Evolutionary conservation across 2,113 vertebrate species (phyloP), one percentile per base, ranked within the genome.

Genomic region (Pelmatolapia mariae): DNA sequence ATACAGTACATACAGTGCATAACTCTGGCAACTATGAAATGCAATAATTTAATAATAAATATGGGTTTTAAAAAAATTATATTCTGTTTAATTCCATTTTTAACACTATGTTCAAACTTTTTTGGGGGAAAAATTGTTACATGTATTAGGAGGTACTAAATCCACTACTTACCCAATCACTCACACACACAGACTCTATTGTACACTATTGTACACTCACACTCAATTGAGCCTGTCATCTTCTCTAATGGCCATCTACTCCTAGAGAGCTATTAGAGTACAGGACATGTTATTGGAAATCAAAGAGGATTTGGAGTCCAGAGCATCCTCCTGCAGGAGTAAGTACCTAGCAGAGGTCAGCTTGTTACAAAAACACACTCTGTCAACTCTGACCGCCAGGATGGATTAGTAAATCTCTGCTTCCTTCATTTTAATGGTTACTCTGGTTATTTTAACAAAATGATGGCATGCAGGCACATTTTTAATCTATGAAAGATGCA

Each of bases 221-320:
- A 94, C 91, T 89, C 94, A 94, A 93, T 92, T 92, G 87, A 93
- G 91, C 91, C 92, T 95, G 95, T 95, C 93, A 94, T 93, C 93
- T 93, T 90, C 91, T 92, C 93, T 95, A 93, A 94, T 94, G 92
- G 92, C 84, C 73, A 63, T 88, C 66, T 87, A 89, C 89, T 91
- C 88, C 83, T 53, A 6, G 87, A 91, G 89, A 93, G 92, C 95
- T 95, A 95, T 96, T 96, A 96, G 91, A 94, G 95, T 85, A 91
- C 91, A 92, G 90, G 91, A 90, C 91, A 93, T 93, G 95, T 94
- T 96, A 96, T 96, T 96, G 96, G 96, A 96, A 96, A 96, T 96
- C 96, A 96, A 96, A 96, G 94, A 90, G 95, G 95, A 96, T 96
- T 96, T 96, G 92, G 93, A 94, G 94, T 91, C 92, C 79, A 68